These are phyloP conservation scores for Alfaro cultratus DNA, from an alignment of 2,797 vertebrate genomes.

Conservation along the genomic window DNA sequence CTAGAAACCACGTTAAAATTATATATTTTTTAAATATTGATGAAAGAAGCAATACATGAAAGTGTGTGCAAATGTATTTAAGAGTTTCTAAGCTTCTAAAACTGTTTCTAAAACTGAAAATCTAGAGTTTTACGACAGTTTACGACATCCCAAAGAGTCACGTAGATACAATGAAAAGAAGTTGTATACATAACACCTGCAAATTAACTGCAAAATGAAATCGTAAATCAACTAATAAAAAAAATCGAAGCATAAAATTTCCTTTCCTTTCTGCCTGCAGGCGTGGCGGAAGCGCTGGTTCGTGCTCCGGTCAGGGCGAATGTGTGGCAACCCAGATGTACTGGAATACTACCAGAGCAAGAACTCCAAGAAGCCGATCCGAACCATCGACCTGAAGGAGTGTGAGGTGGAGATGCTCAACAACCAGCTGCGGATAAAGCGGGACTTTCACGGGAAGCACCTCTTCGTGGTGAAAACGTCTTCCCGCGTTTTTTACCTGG, in stretches of 20 bases:
- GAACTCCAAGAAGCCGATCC: conserved; percentile 92
- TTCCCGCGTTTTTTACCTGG: conserved; percentile 93
- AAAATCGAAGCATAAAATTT: neutral
- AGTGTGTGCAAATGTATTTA: neutral
- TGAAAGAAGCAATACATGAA: neutral
- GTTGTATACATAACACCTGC: neutral
- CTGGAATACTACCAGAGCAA: conserved; percentile 95
- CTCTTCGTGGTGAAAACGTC: conserved; percentile 94
- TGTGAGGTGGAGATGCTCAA: conserved; percentile 89
- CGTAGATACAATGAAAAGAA: neutral
- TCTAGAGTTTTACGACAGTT: neutral
- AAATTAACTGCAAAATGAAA: neutral
- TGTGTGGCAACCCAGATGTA: conserved; percentile 95
- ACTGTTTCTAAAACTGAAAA: neutral
- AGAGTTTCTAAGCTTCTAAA: neutral
- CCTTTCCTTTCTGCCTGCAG: conserved; percentile 70
- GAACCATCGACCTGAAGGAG: conserved; percentile 93
- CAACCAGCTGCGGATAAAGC: conserved; percentile 86
- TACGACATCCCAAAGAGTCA: neutral
- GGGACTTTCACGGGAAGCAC: conserved; percentile 91
- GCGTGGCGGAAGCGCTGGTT: conserved; percentile 99
- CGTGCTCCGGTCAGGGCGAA: conserved; percentile 92
- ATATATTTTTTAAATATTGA: no score
- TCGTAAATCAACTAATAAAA: neutral
- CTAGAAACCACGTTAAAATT: neutral